These are phyloP conservation scores for Aradophagus sp. DNA, from an alignment of 1,140 invertebrate species.

Conservation along the genomic window DNA sequence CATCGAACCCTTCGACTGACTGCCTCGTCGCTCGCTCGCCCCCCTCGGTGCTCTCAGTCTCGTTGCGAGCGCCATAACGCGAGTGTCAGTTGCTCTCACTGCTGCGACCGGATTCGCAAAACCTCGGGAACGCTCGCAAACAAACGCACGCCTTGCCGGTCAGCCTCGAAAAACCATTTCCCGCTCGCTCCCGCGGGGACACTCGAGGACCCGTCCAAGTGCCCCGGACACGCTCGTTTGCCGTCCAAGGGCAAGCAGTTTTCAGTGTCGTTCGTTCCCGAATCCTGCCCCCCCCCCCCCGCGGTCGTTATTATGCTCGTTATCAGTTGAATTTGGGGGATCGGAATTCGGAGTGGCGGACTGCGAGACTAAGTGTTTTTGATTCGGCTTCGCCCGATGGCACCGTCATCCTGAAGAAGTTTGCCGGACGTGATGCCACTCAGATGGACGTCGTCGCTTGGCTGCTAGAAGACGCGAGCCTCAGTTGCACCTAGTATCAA, in stretches of 20 bases:
- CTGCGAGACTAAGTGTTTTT: conserved; percentile 1
- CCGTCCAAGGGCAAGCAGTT: neutral
- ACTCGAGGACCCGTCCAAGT: too few relatives aligned
- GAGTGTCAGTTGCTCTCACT: conserved; percentile 45
- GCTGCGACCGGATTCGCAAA: neutral
- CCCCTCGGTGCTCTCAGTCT: conserved; percentile 52
- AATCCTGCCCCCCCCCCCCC: too few relatives aligned
- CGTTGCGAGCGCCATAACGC: conserved; percentile 56
- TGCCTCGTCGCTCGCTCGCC: conserved; percentile 34
- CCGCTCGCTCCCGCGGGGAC: neutral
- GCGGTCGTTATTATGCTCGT: too few relatives aligned
- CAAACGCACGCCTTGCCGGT: conserved; percentile 1
- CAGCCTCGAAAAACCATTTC: neutral
- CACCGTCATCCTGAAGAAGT: conserved; percentile 43
- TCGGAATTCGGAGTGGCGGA: neutral
- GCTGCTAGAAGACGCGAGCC: conserved; percentile 36
- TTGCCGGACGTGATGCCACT: conserved; percentile 30
- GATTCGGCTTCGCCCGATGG: neutral
- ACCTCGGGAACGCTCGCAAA: conserved; percentile 4
- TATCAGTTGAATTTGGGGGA: too few relatives aligned
- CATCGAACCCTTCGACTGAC: conserved; percentile 54
- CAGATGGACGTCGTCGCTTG: conserved; percentile 45
- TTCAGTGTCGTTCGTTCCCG: conserved; percentile 1
- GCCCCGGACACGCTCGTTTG: too few relatives aligned
- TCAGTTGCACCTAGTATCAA: conserved; percentile 31